Percentiles rank a stretch among this genome's conserved stretches.
Evolutionary conservation across 2,888 invertebrate genomes (phyloP).

Genomic region (Drosophila dives): DNA sequence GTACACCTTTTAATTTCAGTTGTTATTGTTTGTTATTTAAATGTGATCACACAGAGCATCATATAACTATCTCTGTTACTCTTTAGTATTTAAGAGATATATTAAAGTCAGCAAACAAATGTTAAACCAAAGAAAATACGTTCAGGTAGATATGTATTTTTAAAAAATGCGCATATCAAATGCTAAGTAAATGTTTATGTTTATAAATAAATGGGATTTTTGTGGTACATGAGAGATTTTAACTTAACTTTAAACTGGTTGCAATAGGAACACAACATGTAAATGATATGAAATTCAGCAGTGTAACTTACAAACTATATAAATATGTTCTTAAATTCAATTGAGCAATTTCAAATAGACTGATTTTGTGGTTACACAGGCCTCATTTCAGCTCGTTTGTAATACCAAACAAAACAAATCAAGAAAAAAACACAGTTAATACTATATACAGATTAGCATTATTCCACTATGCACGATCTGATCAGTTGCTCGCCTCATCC

Average conservation of each 20-base stretch:
- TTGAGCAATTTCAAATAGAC: slow-evolving; percentile 48
- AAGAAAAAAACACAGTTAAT: slow-evolving; percentile 37
- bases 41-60: slow-evolving; percentile 15
- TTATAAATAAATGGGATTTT: slow-evolving; percentile 65
- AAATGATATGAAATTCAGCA: slow-evolving; percentile 58
- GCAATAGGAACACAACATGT: slow-evolving; percentile 56
- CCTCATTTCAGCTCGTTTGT: slow-evolving; percentile 66
- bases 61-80: neutral
- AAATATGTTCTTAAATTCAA: slow-evolving; percentile 57
- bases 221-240: slow-evolving; percentile 46
- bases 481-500: slow-evolving; percentile 84
- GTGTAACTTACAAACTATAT: slow-evolving; percentile 60
- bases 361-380: slow-evolving; percentile 48
- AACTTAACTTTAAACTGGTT: slow-evolving; percentile 37
- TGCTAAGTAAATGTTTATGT: slow-evolving; percentile 65
- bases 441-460: slow-evolving; percentile 39
- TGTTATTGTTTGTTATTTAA: slow-evolving; percentile 33
- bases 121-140: neutral
- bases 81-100: neutral
- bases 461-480: slow-evolving; percentile 8
- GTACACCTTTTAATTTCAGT: slow-evolving; percentile 5
- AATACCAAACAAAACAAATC: slow-evolving; percentile 21
- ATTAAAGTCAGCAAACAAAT: neutral
- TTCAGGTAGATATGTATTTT: slow-evolving; percentile 16
- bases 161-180: slow-evolving; percentile 61